Percentiles rank a stretch among this genome's conserved stretches.
These are phyloP conservation scores for Drepana falcataria DNA, from an alignment of 2,888 invertebrate species.

Conservation along the genomic window DNA sequence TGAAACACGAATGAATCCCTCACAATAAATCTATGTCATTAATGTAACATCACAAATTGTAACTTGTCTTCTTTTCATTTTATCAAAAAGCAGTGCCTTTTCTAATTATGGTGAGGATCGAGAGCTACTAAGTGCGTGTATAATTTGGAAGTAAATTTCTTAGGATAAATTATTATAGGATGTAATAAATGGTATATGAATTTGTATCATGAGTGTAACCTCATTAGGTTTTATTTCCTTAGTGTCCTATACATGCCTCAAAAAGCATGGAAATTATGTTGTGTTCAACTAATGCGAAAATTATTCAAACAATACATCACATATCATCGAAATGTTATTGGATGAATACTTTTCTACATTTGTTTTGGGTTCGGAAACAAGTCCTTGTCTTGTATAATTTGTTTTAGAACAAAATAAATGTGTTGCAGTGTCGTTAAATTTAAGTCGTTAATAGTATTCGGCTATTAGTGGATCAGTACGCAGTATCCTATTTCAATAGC, in stretches of 20 bases:
- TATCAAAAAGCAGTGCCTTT: conserved; percentile 67
- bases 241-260: neutral
- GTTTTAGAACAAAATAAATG: no score
- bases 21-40: neutral
- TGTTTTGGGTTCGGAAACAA: no score
- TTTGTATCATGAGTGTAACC: neutral
- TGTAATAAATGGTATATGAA: conserved; percentile 7
- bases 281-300: no score
- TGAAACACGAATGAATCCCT: neutral
- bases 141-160: conserved; percentile 24
- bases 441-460: no score
- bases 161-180: conserved; percentile 25
- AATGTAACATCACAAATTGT: conserved; percentile 34
- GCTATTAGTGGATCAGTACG: no score
- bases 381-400: no score
- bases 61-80: conserved; percentile 24
- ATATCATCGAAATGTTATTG: no score
- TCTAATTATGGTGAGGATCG: conserved; percentile 42
- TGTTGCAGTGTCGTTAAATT: no score
- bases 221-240: neutral
- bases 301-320: no score
- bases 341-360: no score
- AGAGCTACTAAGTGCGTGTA: conserved; percentile 33
- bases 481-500: no score
- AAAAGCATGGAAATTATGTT: no score